Evolutionary conservation across 2,113 vertebrate genomes (phyloP).

Genomic region (Larimichthys crocea): DNA sequence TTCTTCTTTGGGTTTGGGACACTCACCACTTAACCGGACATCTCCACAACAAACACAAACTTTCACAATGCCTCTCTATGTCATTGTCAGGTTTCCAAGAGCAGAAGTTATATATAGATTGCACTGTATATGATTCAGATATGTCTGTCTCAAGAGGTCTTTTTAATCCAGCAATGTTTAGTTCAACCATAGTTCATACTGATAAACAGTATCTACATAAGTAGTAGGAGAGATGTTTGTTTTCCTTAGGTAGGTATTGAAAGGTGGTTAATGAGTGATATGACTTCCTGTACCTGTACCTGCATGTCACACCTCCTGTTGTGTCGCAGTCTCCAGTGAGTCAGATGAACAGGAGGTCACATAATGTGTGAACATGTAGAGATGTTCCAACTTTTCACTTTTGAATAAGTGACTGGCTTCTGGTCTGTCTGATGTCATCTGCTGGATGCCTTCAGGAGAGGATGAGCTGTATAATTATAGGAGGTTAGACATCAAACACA

Average conservation of each 20-base stretch:
- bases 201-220: conserved; percentile 11
- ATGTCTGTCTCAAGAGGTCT: background rate
- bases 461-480: conserved; percentile 55
- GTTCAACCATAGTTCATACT: conserved; percentile 51
- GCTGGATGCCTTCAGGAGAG: conserved; percentile 40
- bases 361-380: conserved; percentile 34
- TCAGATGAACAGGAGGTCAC: conserved; percentile 24
- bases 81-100: background rate
- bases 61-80: conserved; percentile 26
- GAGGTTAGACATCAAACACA: conserved; percentile 30
- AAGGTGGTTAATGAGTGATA: conserved; percentile 28
- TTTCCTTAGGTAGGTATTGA: conserved; percentile 5
- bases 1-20: conserved; percentile 28
- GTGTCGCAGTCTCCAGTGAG: conserved; percentile 41
- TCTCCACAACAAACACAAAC: conserved; percentile 70
- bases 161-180: conserved; percentile 14
- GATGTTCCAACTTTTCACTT: conserved; percentile 29
- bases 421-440: conserved; percentile 47
- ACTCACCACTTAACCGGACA: conserved; percentile 27
- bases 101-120: conserved; percentile 23
- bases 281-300: conserved; percentile 20
- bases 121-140: conserved; percentile 2
- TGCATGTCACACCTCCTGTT: conserved; percentile 16
- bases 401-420: background rate
- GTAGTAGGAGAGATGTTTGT: conserved; percentile 2